Evolutionary conservation across 2,797 vertebrate genomes (phyloP).

Genomic region (Rallus crepitans): DNA sequence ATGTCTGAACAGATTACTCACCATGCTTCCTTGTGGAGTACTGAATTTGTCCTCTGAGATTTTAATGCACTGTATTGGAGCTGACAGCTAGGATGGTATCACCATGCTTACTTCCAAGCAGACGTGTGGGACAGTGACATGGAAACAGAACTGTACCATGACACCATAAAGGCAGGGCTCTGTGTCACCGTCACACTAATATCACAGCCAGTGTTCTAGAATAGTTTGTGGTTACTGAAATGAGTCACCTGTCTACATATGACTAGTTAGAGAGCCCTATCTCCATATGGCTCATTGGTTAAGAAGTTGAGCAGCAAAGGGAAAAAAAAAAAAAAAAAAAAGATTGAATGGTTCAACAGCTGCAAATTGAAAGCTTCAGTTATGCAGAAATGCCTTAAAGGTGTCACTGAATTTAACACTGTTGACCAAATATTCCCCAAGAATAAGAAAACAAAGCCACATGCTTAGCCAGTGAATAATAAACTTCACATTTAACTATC

Average conservation of each 20-base stretch:
- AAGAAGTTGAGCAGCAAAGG: not conserved
- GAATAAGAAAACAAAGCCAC: not conserved
- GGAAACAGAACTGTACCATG: not conserved
- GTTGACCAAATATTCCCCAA: not conserved
- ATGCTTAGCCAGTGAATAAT: not conserved
- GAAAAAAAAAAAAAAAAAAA: not conserved
- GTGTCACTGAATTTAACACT: not conserved
- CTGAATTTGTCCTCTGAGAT: not conserved
- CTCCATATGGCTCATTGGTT: not conserved
- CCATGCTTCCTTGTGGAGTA: not conserved
- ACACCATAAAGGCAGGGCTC: not conserved
- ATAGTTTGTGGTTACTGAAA: not conserved
- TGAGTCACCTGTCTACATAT: not conserved
- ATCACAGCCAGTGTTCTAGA: not conserved
- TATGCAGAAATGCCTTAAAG: not conserved
- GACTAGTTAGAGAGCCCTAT: not conserved
- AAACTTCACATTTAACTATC: not conserved
- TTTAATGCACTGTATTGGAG: not conserved
- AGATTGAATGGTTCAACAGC: not conserved
- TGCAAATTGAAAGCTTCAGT: not conserved
- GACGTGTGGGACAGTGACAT: rapidly evolving
- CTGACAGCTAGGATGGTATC: not conserved
- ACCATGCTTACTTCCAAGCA: not conserved
- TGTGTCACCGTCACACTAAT: not conserved
- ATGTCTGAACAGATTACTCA: not conserved